Percentiles rank a stretch among this genome's conserved stretches.
Conservation (phyloP, 2,113 vertebrate species). For the Microcebus tavaratra region DNA sequence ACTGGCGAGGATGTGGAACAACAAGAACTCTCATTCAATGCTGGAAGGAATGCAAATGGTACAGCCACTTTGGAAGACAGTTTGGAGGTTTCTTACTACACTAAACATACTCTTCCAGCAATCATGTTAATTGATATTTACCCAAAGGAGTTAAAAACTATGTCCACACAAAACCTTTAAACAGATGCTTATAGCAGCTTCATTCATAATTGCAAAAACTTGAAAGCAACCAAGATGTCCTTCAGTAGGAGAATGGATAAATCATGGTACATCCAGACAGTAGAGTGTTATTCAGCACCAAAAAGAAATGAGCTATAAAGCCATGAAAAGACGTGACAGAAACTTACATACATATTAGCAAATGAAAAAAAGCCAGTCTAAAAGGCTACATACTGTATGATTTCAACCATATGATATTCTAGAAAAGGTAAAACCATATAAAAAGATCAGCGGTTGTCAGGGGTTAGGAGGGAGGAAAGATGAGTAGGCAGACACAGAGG, state of each 20-base stretch:
- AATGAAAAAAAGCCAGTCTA: neutral
- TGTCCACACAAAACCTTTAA: neutral
- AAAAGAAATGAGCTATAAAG: neutral
- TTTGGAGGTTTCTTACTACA: neutral
- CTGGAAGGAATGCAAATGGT: neutral
- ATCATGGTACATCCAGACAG: neutral
- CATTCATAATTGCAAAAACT: neutral
- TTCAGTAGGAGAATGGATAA: neutral
- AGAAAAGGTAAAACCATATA: neutral
- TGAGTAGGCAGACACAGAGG: neutral
- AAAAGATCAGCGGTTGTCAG: neutral
- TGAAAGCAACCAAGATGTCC: neutral
- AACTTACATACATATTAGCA: neutral
- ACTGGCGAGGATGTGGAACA: fast-evolving
- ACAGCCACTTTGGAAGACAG: neutral
- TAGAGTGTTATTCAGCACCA: neutral
- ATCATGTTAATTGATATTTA: neutral
- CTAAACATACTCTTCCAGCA: neutral
- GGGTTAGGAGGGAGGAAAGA: neutral
- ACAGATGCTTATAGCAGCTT: neutral
- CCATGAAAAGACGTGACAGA: neutral
- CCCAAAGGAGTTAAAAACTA: neutral
- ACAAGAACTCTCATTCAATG: neutral
- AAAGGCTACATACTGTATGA: neutral
- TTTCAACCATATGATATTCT: neutral